These are phyloP conservation scores for Alaudala cheleensis DNA, from an alignment of 2,113 vertebrate genomes.

Conservation along the genomic window DNA sequence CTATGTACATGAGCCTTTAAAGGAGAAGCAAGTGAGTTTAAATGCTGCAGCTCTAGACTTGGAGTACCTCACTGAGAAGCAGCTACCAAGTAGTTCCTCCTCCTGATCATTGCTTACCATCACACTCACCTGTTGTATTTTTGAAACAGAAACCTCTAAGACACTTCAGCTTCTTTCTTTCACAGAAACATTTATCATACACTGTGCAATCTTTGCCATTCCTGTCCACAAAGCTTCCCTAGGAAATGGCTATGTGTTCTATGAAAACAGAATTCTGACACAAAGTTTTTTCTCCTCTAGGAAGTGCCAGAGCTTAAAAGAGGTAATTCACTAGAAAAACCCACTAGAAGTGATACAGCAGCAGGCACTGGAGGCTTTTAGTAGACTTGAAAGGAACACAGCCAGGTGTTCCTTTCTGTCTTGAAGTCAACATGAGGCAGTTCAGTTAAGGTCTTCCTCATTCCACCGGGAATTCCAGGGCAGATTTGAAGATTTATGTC, in stretches of 20 bases:
- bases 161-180: background rate
- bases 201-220: background rate
- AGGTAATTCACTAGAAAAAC: background rate
- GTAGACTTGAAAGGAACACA: background rate
- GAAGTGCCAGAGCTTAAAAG: background rate
- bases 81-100: background rate
- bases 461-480: background rate
- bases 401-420: background rate
- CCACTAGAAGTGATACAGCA: background rate
- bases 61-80: background rate
- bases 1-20: background rate
- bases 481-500: background rate
- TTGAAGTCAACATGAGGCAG: background rate
- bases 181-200: background rate
- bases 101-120: background rate
- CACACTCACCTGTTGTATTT: background rate
- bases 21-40: background rate
- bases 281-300: background rate
- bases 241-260: background rate
- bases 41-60: background rate
- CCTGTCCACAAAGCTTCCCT: background rate
- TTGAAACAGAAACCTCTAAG: background rate
- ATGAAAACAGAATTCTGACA: background rate
- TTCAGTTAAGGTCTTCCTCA: background rate
- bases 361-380: background rate